A percentile compares a stretch with the other conserved stretches of the same genome.
These are phyloP conservation scores for Hyles vespertilio DNA, from an alignment of 1,140 invertebrate species.

Conservation along the genomic window DNA sequence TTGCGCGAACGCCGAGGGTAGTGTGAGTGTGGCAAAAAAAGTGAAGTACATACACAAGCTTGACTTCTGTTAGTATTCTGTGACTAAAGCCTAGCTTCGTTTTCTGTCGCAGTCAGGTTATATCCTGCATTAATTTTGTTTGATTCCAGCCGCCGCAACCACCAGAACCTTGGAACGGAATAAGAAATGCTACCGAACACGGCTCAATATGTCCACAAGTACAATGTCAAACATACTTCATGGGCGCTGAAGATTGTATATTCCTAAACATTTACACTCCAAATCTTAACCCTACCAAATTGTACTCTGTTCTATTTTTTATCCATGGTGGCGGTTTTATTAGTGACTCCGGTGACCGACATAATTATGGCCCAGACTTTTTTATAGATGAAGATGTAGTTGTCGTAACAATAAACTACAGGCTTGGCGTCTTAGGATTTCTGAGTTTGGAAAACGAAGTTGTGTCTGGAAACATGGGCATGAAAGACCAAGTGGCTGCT, in stretches of 20 bases:
- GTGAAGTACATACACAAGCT: too few relatives aligned
- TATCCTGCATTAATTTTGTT: background rate
- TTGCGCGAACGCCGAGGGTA: too few relatives aligned
- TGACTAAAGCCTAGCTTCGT: too few relatives aligned
- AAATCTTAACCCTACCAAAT: conserved; percentile 28
- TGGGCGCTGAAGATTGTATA: conserved; percentile 75
- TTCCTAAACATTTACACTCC: conserved; percentile 79
- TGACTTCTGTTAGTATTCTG: too few relatives aligned
- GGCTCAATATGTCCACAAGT: conserved; percentile 52
- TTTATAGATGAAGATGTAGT: conserved; percentile 78
- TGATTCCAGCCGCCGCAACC: conserved; percentile 23
- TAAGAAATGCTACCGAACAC: conserved; percentile 61
- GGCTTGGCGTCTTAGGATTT: conserved; percentile 59
- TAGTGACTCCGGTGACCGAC: conserved; percentile 71
- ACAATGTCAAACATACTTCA: conserved; percentile 13
- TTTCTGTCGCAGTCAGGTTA: too few relatives aligned
- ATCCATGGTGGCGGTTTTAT: conserved; percentile 83
- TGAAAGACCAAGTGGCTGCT: conserved; percentile 78
- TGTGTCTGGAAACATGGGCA: conserved; percentile 76
- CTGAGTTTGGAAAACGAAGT: conserved; percentile 64
- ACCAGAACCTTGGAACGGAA: conserved; percentile 60
- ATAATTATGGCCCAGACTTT: conserved; percentile 77
- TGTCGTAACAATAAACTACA: conserved; percentile 80
- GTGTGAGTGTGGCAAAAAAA: too few relatives aligned
- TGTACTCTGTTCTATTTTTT: conserved; percentile 71